A percentile compares a stretch with the other conserved stretches of the same genome.
Conservation (phyloP, 2,888 invertebrate genomes). For the Lucinisca nassula region DNA sequence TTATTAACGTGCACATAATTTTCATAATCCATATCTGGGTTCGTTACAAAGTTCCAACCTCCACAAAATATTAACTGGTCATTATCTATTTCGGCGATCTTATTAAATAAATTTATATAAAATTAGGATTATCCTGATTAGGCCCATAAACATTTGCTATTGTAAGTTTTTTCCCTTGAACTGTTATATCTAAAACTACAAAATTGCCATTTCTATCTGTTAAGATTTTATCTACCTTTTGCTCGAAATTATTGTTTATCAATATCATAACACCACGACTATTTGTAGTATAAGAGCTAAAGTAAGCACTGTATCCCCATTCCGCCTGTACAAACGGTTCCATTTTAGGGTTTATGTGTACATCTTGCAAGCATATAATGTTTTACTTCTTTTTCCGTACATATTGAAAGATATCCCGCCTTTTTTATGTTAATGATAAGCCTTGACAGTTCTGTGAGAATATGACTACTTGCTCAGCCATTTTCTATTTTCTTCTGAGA, state of each 20-base stretch:
- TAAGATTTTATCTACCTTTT: not conserved
- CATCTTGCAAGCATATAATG: not conserved
- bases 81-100: too few relatives aligned
- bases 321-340: not conserved
- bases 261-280: not conserved
- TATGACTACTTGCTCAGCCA: not conserved
- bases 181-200: not conserved
- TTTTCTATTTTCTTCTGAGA: not conserved
- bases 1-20: too few relatives aligned
- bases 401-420: not conserved
- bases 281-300: not conserved
- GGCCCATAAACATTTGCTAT: not conserved
- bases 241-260: not conserved
- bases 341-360: not conserved
- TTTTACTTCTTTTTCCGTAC: not conserved
- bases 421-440: not conserved
- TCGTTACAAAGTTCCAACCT: too few relatives aligned
- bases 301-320: not conserved
- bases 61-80: too few relatives aligned
- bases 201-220: not conserved
- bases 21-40: too few relatives aligned
- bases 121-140: not conserved
- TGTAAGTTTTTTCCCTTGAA: not conserved
- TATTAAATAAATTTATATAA: too few relatives aligned
- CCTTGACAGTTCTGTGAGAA: constrained; percentile 4